Conservation (phyloP, 2,797 vertebrate genomes). For the Spondyliosoma cantharus region DNA sequence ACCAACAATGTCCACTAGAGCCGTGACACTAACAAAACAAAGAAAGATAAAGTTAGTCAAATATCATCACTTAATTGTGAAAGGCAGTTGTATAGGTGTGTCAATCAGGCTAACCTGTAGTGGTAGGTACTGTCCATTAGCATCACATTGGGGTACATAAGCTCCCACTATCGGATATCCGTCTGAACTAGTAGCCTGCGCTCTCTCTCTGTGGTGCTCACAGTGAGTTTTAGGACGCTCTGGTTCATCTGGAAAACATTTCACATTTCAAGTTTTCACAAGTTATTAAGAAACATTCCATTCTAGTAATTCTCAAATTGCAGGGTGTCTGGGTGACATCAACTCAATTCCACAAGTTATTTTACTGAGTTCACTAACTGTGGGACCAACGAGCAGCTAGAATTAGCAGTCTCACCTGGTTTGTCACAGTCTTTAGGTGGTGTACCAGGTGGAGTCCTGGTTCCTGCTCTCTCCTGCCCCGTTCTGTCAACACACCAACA, state of each 20-base stretch:
- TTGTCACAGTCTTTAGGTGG: not conserved
- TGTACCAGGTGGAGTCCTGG: slow-evolving; percentile 2
- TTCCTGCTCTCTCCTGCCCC: not conserved
- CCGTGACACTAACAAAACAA: slow-evolving; percentile 80
- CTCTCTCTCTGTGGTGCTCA: slow-evolving; percentile 76
- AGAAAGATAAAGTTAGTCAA: not conserved
- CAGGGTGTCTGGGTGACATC: not conserved
- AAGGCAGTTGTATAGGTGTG: slow-evolving; percentile 14
- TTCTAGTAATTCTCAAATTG: not conserved
- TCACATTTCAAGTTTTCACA: not conserved
- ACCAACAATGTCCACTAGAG: slow-evolving; percentile 90
- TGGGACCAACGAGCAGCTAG: too few species aligned
- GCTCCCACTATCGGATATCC: slow-evolving; percentile 49
- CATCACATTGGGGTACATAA: slow-evolving; percentile 80
- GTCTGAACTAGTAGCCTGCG: slow-evolving; percentile 44
- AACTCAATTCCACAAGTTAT: not conserved
- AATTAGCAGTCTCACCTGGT: slow-evolving; percentile 13
- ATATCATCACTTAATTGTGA: not conserved
- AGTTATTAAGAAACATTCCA: not conserved
- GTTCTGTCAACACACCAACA: slow-evolving; percentile 11
- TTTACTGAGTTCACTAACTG: not conserved
- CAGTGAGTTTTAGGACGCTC: slow-evolving; percentile 73
- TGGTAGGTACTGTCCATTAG: slow-evolving; percentile 78
- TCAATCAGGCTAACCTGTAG: slow-evolving; percentile 11
- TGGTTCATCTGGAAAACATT: slow-evolving; percentile 34